Percentiles rank a stretch among this genome's conserved stretches.
Conservation (phyloP, 2,888 invertebrate genomes). For the Mesorhabditis belari region DNA sequence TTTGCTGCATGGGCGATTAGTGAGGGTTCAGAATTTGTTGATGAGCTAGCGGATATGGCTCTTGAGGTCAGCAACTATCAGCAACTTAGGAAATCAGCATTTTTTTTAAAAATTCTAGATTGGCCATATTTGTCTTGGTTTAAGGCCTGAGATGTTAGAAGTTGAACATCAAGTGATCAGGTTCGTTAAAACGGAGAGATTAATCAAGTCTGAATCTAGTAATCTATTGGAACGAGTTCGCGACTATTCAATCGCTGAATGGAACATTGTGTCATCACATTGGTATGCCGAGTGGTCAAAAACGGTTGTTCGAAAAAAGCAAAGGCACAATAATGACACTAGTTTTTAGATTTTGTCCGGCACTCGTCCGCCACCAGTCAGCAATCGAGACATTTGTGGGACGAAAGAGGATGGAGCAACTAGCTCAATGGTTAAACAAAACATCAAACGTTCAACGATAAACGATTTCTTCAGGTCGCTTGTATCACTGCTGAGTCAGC, state of each 20-base stretch:
- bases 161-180: constrained; percentile 22
- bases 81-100: no score
- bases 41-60: constrained; percentile 22
- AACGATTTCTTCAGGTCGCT: constrained; percentile 13
- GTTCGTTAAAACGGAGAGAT: no score
- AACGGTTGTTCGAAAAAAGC: constrained; percentile 1
- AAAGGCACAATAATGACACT: background rate
- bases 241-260: constrained; percentile 8
- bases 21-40: constrained; percentile 20
- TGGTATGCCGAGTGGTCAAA: constrained; percentile 33
- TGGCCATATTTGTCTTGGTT: constrained; percentile 42
- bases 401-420: constrained; percentile 9
- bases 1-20: constrained; percentile 36
- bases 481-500: constrained; percentile 33
- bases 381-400: constrained; percentile 20
- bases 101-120: constrained; percentile 17
- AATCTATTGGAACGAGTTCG: constrained; percentile 8
- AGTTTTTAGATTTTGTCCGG: constrained; percentile 2
- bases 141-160: constrained; percentile 27
- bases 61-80: constrained; percentile 6
- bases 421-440: constrained; percentile 7
- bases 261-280: constrained; percentile 32
- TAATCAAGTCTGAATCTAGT: constrained; percentile 1
- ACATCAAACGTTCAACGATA: background rate
- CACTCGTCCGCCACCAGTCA: constrained; percentile 20